phyloP scores from a whole-genome alignment of 2,888 invertebrate species.

The Lepeophtheirus nordmannii region DNA sequence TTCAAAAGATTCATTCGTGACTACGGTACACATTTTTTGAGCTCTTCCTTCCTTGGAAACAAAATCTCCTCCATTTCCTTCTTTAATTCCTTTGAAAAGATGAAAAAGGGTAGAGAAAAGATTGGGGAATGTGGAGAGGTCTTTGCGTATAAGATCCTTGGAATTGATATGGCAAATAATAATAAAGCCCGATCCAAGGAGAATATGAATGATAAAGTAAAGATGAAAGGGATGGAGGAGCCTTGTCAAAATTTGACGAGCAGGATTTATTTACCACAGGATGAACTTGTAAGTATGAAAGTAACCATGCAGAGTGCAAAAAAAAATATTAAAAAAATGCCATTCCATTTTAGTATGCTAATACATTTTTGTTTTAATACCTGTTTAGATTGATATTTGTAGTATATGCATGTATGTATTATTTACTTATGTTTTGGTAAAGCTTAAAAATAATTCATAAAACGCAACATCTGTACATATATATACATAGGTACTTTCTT shows the following conservation, averaged over 20 bases:
- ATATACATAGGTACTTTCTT: too few relatives aligned
- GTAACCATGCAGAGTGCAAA: too few relatives aligned
- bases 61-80: background rate
- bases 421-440: too few relatives aligned
- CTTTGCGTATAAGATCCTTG: background rate
- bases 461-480: too few relatives aligned
- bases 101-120: conserved; percentile 6
- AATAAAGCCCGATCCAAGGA: background rate
- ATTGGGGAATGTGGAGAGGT: background rate
- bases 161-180: background rate
- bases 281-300: too few relatives aligned
- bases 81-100: conserved; percentile 12
- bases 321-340: too few relatives aligned
- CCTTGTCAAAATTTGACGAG: background rate
- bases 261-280: background rate
- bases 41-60: conserved; percentile 6
- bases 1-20: conserved; percentile 18
- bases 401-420: too few relatives aligned
- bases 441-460: too few relatives aligned
- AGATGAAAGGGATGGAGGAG: background rate
- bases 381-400: too few relatives aligned
- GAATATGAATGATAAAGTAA: background rate
- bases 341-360: too few relatives aligned
- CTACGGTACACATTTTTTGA: conserved; percentile 18
- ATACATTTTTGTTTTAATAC: too few relatives aligned